Base-by-base conservation (phyloP, 2,113 vertebrate species). In the Pipra filicauda region DNA sequence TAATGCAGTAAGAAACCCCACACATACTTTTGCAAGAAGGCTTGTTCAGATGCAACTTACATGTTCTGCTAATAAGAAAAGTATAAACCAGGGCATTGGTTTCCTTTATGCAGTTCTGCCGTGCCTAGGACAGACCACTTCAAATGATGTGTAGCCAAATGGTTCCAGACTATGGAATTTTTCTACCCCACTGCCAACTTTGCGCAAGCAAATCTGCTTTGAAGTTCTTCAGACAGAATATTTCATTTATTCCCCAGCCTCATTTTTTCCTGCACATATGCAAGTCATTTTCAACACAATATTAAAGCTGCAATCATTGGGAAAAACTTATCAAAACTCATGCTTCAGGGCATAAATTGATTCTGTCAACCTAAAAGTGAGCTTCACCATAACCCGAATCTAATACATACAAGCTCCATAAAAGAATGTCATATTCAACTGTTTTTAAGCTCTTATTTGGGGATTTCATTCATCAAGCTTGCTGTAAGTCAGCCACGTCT, bases 261-360 rank as follows among this genome's bases (percentile, higher is more conserved):
- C 51, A 19, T 76, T 88, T 95, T 88, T 87, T 80, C 48, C 65
- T 80, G 65, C 76, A 92, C 94, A 96, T 74, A 93, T 91, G 94
- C 51, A 97, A 97, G 83, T 93, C 6, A 92, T 97, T 96, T 94
- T 80, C 93, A 64, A 77, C 52, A 88, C 51, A 88, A 81, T 74
- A 93, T 93, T 91, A 91, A 89, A 91, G 21, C 44, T 80, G 79
- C 85, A 88, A 77, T 80, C 46, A 66, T 22, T 64, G 52, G 15
- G 49, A 54, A 22, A 74, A 58, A 49, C 66, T 90, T 85, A 76
- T 80, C 92, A 83, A 62, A 96, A 90, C 64, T 78, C 71, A 75
- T 30, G n/a, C 77, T 94, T 96, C 76, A 80, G 89, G 83, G 44
- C 52, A 91, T 76, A 73, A 96, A 90, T 44, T 78, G 81, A 90